These are phyloP conservation scores for Saguinus oedipus DNA, from an alignment of 2,797 vertebrate species.

Conservation along the genomic window DNA sequence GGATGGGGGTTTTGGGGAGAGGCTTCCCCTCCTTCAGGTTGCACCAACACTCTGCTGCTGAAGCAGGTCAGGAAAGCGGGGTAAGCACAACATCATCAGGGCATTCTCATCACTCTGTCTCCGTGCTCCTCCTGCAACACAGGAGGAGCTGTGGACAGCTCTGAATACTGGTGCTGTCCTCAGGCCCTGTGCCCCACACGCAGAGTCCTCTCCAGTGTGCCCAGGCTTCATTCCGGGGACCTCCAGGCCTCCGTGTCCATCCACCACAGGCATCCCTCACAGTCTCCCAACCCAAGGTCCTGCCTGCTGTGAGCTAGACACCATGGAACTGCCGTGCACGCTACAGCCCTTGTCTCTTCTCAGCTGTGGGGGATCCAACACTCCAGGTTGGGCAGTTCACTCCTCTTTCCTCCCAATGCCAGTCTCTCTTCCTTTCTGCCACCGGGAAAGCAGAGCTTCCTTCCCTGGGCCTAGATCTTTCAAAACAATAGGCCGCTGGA, in stretches of 20 bases:
- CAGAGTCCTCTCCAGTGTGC: not conserved
- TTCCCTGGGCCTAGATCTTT: not conserved
- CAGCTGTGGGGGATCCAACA: not conserved
- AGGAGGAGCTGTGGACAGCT: no score
- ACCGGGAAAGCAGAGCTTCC: not conserved
- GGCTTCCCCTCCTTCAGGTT: no score
- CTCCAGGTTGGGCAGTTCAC: not conserved
- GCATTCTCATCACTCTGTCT: not conserved
- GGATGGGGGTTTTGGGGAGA: no score
- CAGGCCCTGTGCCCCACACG: not conserved
- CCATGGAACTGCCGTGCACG: accelerated
- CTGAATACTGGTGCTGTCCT: not conserved
- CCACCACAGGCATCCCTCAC: not conserved
- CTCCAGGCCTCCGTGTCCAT: not conserved
- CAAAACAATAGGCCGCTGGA: not conserved
- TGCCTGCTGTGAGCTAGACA: not conserved
- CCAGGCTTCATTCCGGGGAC: not conserved
- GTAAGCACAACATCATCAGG: accelerated
- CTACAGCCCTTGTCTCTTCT: not conserved
- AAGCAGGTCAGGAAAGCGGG: not conserved
- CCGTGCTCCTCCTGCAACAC: not conserved
- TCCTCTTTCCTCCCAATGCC: not conserved
- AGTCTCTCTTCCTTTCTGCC: not conserved
- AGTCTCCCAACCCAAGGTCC: not conserved
- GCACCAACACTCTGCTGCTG: not conserved